Evolutionary conservation across 2,797 vertebrate genomes (phyloP), one percentile per base, ranked within the genome.

Genomic region (Amniataba percoides): DNA sequence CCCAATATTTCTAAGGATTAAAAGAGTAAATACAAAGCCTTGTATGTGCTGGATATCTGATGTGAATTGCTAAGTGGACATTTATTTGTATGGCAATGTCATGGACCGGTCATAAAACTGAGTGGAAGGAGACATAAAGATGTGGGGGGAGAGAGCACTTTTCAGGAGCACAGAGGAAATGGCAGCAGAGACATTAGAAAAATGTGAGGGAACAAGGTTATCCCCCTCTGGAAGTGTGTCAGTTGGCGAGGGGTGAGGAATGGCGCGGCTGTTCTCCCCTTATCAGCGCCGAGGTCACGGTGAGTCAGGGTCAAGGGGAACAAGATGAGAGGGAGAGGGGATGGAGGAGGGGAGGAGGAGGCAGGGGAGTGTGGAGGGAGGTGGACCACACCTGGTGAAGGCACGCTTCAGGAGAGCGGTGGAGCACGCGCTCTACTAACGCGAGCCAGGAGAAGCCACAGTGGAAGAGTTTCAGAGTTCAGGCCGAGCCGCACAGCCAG

Each of bases 391-490:
- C 94, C 92, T 92, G 92, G 86, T 79, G 91, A 77, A 88, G 94
- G 92, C 96, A 96, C 95, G 93, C 96, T 97, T 93, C 93, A 73
- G 94, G 95, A 92, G 92, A 68, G 92, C 84, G 93, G 85, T 82
- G 78, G 36, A 79, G 77, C 62, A 6, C 63, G 76, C 68, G 52
- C 70, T 61, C 59, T 71, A 36, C 71, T 34, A 77, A 85, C 75
- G 34, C 7, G 1, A 74, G 84, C 85, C 85, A 88, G 63, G 16
- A 88, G 55, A 67, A 4, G 84, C 67, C 72, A 62, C 23, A 79
- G 68, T 34, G 64, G 68, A 63, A 71, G 83, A 39, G 12, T 64
- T 25, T 21, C 39, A 52, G 59, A 80, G 76, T 84, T 87, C 61
- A 86, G 80, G 77, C 83, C 62, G 70, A 82, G 66, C 80, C 59